A percentile compares a stretch with the other conserved stretches of the same genome.
phyloP scores from a whole-genome alignment of 2,797 vertebrate genomes.

The Epinephelus malabaricus region DNA sequence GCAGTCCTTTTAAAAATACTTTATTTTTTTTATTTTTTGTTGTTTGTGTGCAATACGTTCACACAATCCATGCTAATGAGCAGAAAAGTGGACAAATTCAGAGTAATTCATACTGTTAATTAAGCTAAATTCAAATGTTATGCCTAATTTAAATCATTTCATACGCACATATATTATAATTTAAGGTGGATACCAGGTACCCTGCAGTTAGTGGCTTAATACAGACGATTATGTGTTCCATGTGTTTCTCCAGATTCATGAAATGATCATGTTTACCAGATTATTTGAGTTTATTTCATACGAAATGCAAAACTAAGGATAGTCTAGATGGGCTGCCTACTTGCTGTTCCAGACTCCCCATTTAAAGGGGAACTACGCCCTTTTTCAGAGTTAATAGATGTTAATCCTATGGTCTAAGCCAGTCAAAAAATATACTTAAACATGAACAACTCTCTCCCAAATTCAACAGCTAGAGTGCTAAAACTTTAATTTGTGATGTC shows the following conservation, averaged over 20 bases:
- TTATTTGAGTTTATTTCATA: background rate
- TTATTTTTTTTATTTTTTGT: background rate
- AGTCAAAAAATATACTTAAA: too few relatives aligned
- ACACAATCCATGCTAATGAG: background rate
- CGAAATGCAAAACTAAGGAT: background rate
- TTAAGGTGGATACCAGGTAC: background rate
- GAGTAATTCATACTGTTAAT: background rate
- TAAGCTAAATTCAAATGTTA: background rate
- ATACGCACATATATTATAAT: background rate
- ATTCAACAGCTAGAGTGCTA: too few relatives aligned
- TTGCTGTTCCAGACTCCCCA: background rate
- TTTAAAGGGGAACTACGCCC: background rate
- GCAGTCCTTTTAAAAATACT: conserved; percentile 17
- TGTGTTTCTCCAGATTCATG: background rate
- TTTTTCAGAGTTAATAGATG: too few relatives aligned
- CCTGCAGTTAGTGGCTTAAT: background rate
- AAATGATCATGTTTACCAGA: background rate
- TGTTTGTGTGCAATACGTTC: background rate
- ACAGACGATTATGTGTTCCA: background rate
- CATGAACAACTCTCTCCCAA: too few relatives aligned
- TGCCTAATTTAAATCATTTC: background rate
- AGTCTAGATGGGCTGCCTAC: background rate
- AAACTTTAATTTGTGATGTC: too few relatives aligned
- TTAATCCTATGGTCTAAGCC: too few relatives aligned
- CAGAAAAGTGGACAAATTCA: background rate